These are phyloP conservation scores for Ochotona curzoniae DNA, from an alignment of 2,113 vertebrate genomes.

Conservation along the genomic window DNA sequence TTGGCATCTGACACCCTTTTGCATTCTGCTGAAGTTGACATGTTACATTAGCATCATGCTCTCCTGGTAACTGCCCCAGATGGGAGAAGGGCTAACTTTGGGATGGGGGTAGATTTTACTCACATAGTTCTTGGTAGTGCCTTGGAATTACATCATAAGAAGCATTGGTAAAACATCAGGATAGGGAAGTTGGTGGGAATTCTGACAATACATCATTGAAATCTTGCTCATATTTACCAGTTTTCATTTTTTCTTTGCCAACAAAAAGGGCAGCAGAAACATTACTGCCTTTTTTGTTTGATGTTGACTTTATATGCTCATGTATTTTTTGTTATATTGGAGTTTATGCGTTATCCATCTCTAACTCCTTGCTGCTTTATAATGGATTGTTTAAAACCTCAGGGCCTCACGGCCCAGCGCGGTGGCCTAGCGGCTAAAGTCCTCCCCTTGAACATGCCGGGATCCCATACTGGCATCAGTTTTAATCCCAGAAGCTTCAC, in stretches of 20 bases:
- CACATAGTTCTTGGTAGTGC: background rate
- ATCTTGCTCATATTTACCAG: constrained; percentile 2
- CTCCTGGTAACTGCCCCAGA: background rate
- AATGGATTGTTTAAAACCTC: constrained; percentile 5
- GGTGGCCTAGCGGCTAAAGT: too few relatives aligned
- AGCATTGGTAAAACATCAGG: constrained; percentile 9
- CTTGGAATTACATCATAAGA: constrained; percentile 34
- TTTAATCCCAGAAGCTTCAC: too few relatives aligned
- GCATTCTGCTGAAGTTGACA: background rate
- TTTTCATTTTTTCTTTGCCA: constrained; percentile 32
- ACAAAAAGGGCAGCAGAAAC: constrained; percentile 25
- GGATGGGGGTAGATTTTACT: background rate
- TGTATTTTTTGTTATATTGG: background rate
- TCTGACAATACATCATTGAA: constrained; percentile 44
- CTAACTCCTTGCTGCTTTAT: background rate
- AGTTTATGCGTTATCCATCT: background rate
- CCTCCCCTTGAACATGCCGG: too few relatives aligned
- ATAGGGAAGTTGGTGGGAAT: constrained; percentile 11
- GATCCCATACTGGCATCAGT: too few relatives aligned
- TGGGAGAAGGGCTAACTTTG: background rate
- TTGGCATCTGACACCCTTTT: background rate
- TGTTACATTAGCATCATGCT: background rate
- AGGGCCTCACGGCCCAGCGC: background rate
- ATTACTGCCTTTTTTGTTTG: background rate
- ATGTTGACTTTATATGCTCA: constrained; percentile 28